Evolutionary conservation across 1,140 invertebrate genomes (phyloP), one percentile per base, ranked within the genome.

Genomic region (Diplogasteroides magnus): DNA sequence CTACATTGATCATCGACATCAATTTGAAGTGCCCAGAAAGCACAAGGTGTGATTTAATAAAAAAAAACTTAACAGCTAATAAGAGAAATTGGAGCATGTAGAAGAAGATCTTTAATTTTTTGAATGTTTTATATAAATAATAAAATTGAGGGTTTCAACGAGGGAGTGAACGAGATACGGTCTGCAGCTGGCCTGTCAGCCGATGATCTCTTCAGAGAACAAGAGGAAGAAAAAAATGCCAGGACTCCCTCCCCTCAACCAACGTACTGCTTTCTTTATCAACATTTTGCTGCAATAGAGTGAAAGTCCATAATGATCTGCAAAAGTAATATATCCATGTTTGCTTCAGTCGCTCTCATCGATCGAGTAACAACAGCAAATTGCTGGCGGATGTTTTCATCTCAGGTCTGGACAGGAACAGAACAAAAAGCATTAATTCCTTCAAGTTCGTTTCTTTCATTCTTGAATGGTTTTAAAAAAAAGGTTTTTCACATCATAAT

Each of bases 91-190:
- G n/a, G n/a, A n/a, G n/a, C n/a, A n/a, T n/a, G n/a, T n/a, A n/a
- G n/a, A n/a, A n/a, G n/a, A n/a, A n/a, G n/a, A n/a, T n/a, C n/a
- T n/a, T 48, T 48, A 48, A 19, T 48, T 48, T 19, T 48, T 48
- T 48, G 19, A 6, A 11, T 48, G 6, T 11, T 48, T 48, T 48
- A 48, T 48, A 48, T 11, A 48, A 48, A 48, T 48, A 19, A 19
- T 48, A 0, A 59, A n/a, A 66, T 72, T 71, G 2, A 71, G 56
- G 73, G 66, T 64, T 74, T 74, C 69, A 74, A 74, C 27, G 66
- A 74, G 31, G 73, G 57, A 6, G 60, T 74, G 28, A 64, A 72
- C 32, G 73, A 73, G 37, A 74, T 74, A 26, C 70, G 73, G 13
- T 31, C 55, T 27, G 64, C 61, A 1, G 70, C 70, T 1, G 70